Base-by-base conservation (phyloP, 1,140 invertebrate genomes). In the Drosophila nasuta region DNA sequence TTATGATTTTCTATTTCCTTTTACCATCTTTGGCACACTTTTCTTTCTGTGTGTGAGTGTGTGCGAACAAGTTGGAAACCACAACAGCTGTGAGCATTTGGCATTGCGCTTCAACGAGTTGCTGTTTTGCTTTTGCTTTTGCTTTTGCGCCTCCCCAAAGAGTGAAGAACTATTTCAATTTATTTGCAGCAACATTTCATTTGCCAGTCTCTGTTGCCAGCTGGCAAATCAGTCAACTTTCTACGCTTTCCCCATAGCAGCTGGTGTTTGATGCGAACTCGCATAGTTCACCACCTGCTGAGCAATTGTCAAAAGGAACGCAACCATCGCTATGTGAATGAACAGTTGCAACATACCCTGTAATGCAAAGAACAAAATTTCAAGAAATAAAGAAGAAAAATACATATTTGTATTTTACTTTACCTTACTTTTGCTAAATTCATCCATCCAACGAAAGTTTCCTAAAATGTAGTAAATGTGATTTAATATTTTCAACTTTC, bases 21-120 rank as follows among this genome's bases (percentile, higher is more conserved):
- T 25, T 25, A 4, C 20, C 20, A 62, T 62, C 58, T 17, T 35
- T 8, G 20, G 10, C 25, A 48, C 56, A 25, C 20, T 4, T 25
- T 25, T 25, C 20, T 25, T 25, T 25, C 20, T 25, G 20, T 25
- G 20, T 25, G 20, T 25, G 20, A 25, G 20, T 49, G 43, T 49
- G 43, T 25, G 20, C 11, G 48, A 49, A 43, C 33, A 58, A 72
- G 25, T 51, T 58, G 45, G 67, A 59, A 60, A 10, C 70, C 64
- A 15, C 56, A 73, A 48, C 64, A 73, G 70, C 70, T 73, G 70
- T 15, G 38, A 15, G 33, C 70, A 67, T 15, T 73, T 66, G 41
- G 30, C 51, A 35, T 7, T 70, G 51, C 20, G 52, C 33, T 49
- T 38, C n/a, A 38, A 48, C 15, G 13, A 57, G 45, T 45, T 56